Conservation (phyloP, 2,888 invertebrate species). For the Chironomus tentans region DNA sequence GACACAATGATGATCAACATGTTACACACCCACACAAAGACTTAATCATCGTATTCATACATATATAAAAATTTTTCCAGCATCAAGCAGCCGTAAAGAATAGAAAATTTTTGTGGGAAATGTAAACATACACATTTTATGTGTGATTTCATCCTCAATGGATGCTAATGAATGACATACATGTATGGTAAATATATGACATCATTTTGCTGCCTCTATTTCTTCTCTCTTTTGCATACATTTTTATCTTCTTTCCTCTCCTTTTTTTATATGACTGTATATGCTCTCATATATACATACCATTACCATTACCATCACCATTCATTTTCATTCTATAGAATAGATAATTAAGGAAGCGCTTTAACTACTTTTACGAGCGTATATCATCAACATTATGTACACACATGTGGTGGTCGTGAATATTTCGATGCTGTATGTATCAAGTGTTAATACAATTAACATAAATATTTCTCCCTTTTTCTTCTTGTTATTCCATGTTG, state of each 20-base stretch:
- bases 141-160: conserved; percentile 1
- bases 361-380: conserved; percentile 6
- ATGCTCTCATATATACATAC: not conserved
- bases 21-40: not conserved
- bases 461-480: conserved; percentile 10
- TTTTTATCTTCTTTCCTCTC: not conserved
- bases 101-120: not conserved
- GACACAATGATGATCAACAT: conserved; percentile 3
- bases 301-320: not conserved
- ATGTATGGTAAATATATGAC: not conserved
- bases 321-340: not conserved
- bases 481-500: too few relatives aligned
- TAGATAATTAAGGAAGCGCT: conserved; percentile 8
- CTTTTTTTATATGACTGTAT: not conserved
- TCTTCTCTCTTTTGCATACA: not conserved
- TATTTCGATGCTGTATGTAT: not conserved
- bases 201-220: not conserved
- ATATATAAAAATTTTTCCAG: not conserved
- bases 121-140: conserved; percentile 6
- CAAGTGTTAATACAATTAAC: conserved; percentile 25
- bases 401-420: not conserved
- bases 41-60: not conserved
- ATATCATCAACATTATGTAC: not conserved
- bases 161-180: conserved; percentile 18
- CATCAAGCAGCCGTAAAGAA: not conserved